Evolutionary conservation across 2,113 vertebrate genomes (phyloP).

Genomic region (Toxotes jaculatrix): DNA sequence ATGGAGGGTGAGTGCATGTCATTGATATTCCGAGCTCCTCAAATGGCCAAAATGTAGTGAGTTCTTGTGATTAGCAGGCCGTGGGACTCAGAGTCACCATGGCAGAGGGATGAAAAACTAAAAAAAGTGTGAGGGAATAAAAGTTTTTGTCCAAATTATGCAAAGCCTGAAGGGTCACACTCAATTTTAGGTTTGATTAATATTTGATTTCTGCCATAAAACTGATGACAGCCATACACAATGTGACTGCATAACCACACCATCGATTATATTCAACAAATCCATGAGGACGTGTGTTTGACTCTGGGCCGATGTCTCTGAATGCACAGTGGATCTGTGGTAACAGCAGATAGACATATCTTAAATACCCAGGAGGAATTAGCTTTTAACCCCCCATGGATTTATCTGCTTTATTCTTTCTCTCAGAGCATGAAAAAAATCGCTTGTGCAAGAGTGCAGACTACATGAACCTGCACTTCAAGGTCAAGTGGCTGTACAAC

Average conservation of each 20-base stretch:
- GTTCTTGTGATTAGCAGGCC: background rate
- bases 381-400: conserved; percentile 25
- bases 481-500: conserved; percentile 99
- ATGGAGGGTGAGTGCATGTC: conserved; percentile 93
- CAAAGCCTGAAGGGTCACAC: background rate
- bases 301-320: background rate
- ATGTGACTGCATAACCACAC: background rate
- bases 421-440: conserved; percentile 95
- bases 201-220: conserved; percentile 1
- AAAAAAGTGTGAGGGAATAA: background rate
- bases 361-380: background rate
- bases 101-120: background rate
- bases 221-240: background rate
- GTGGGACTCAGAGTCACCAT: background rate
- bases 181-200: background rate
- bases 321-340: background rate
- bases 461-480: conserved; percentile 99
- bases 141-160: background rate
- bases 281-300: background rate
- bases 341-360: background rate
- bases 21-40: background rate
- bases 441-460: conserved; percentile 97
- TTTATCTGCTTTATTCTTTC: conserved; percentile 34
- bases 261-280: background rate
- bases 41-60: background rate